Base-by-base conservation (phyloP, 2,797 vertebrate genomes). In the Hyperoplus lanceolatus region DNA sequence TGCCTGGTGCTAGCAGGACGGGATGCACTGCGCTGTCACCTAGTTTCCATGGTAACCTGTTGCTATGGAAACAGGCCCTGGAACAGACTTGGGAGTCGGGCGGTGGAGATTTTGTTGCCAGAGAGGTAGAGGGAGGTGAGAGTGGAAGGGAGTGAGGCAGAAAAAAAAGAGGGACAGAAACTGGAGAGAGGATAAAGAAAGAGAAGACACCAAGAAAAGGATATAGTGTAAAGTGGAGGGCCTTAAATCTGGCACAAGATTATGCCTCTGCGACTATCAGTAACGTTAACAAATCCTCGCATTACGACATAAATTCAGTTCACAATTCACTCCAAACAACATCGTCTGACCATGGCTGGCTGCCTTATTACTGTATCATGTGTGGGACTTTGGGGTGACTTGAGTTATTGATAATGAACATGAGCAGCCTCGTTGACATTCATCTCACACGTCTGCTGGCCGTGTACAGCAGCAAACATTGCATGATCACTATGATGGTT, bases 1-100 rank as follows among this genome's bases (percentile, higher is more conserved):
- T 16, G 65, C 63, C 67, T 71, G 60, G 82, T 70, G 53, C 83
- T 71, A 83, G 91, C 81, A 79, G 87, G 89, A 90, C 73, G 88
- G 89, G 90, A 91, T 91, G 91, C 81, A 62, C 90, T 90, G 91
- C 92, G 92, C 93, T 95, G 94, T 93, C 94, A 95, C 92, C 90
- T 90, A 93, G 95, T 96, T 95, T 94, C 95, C 94, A 96, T 95
- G 94, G 95, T 90, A 94, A 95, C 94, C 65, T 89, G 94, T 95
- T 94, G 92, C 94, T 94, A 96, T 96, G 93, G 95, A 94, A 96
- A 96, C 95, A 92, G 77, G 88, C 82, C 84, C 84, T 89, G 85
- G 90, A 91, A 90, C 70, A 87, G 82, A 91, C 81, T 90, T 81
- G 12, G 87, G 90, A 92, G 88, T 83, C 14, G 73, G 80, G 79